Evolutionary conservation across 2,113 vertebrate genomes (phyloP).

Genomic region (Phalacrocorax carbo): DNA sequence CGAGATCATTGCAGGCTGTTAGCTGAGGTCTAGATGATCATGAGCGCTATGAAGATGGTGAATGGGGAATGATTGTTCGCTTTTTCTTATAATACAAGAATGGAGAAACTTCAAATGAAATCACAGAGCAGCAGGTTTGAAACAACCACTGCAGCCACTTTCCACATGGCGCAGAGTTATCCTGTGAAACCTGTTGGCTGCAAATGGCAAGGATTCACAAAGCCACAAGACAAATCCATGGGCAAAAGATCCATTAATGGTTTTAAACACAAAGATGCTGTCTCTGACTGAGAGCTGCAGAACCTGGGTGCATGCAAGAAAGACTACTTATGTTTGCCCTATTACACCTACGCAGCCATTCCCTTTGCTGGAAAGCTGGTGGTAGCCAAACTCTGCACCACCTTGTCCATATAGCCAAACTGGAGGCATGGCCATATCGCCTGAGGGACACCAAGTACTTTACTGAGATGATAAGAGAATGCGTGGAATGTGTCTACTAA

Average conservation of each 20-base stretch:
- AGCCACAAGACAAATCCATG: neutral
- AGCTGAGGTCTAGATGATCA: neutral
- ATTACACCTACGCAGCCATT: neutral
- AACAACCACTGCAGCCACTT: neutral
- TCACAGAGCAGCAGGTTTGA: neutral
- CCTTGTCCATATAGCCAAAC: neutral
- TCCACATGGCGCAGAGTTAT: accelerated
- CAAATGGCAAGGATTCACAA: neutral
- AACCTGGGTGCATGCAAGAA: neutral
- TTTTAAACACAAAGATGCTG: neutral
- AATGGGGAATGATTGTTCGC: neutral
- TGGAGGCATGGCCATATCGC: neutral
- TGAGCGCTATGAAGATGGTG: accelerated
- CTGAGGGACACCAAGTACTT: neutral
- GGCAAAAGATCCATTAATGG: neutral
- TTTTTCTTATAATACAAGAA: neutral
- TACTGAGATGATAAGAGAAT: neutral
- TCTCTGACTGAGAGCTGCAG: neutral
- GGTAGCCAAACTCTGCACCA: neutral
- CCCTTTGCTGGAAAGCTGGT: neutral
- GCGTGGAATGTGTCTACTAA: neutral
- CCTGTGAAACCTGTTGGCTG: neutral
- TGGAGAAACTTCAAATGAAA: neutral
- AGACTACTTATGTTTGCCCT: neutral
- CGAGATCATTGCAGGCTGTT: neutral